Conservation (phyloP, 2,113 vertebrate species). For the Chionodraco myersi region DNA sequence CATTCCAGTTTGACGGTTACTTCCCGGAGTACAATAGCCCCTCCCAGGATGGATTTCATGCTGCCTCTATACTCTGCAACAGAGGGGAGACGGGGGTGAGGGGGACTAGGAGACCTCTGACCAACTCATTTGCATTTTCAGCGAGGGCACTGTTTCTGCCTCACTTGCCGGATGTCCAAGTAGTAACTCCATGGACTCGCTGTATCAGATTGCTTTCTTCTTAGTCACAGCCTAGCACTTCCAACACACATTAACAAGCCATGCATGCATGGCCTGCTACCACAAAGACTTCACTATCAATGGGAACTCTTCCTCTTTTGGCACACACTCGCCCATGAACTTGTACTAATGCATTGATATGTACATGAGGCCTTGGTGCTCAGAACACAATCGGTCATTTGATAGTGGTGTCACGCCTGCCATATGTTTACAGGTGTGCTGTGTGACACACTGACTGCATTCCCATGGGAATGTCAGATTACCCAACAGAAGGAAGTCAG, state of each 20-base stretch:
- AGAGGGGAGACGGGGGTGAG: slow-evolving; percentile 50
- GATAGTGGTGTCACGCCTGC: slow-evolving; percentile 47
- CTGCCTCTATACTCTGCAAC: slow-evolving; percentile 58
- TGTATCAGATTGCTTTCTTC: slow-evolving; percentile 54
- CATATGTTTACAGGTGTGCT: slow-evolving; percentile 35
- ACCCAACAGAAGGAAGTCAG: slow-evolving; percentile 19
- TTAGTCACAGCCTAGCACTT: slow-evolving; percentile 59
- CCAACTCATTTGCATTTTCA: slow-evolving; percentile 75
- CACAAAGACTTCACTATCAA: slow-evolving; percentile 72
- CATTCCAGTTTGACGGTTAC: slow-evolving; percentile 67
- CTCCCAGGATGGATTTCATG: slow-evolving; percentile 77
- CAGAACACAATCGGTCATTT: slow-evolving; percentile 47
- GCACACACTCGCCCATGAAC: slow-evolving; percentile 30
- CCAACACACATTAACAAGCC: slow-evolving; percentile 66
- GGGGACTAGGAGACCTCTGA: slow-evolving; percentile 62
- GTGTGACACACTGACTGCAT: slow-evolving; percentile 7
- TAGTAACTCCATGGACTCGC: slow-evolving; percentile 58
- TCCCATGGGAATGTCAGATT: slow-evolving; percentile 32
- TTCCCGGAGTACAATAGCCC: slow-evolving; percentile 68
- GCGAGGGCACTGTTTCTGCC: slow-evolving; percentile 61
- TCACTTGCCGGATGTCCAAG: slow-evolving; percentile 69
- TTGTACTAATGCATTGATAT: slow-evolving; percentile 32
- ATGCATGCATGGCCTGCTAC: slow-evolving; percentile 61
- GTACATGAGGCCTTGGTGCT: slow-evolving; percentile 45
- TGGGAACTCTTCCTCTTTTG: slow-evolving; percentile 39